These are phyloP conservation scores for Tetramorium simillimum DNA, from an alignment of 1,140 invertebrate genomes.

Conservation along the genomic window DNA sequence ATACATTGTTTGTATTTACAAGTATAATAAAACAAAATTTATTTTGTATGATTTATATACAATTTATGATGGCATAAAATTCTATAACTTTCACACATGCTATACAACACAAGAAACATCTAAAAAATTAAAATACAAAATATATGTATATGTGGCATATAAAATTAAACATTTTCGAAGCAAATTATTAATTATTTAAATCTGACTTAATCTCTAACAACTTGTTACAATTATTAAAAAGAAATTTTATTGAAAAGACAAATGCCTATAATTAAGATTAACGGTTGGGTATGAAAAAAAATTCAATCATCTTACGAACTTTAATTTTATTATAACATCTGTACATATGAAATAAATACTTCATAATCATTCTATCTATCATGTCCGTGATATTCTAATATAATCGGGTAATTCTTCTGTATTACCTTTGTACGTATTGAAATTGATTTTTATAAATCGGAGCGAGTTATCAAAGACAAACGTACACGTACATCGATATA, in stretches of 20 bases:
- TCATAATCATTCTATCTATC: constrained; percentile 55
- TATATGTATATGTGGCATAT: background rate
- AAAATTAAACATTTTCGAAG: background rate
- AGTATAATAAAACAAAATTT: background rate
- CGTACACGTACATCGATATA: constrained; percentile 12
- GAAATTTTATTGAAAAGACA: background rate
- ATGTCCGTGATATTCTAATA: constrained; percentile 8
- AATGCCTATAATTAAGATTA: background rate
- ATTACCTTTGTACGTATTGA: constrained; percentile 14
- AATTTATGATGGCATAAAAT: background rate
- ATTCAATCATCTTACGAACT: constrained; percentile 49
- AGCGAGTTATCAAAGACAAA: constrained; percentile 14
- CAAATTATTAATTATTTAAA: background rate
- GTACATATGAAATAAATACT: constrained; percentile 71
- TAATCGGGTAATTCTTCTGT: constrained; percentile 3
- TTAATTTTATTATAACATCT: constrained; percentile 66
- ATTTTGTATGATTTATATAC: background rate
- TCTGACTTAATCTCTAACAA: background rate
- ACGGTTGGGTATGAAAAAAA: background rate
- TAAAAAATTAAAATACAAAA: background rate
- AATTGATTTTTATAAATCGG: constrained; percentile 24
- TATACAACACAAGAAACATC: background rate
- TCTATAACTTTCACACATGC: background rate
- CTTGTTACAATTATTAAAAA: background rate
- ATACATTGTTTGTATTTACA: background rate